phyloP scores from a whole-genome alignment of 2,888 invertebrate genomes.

The Cataglyphis albicans region DNA sequence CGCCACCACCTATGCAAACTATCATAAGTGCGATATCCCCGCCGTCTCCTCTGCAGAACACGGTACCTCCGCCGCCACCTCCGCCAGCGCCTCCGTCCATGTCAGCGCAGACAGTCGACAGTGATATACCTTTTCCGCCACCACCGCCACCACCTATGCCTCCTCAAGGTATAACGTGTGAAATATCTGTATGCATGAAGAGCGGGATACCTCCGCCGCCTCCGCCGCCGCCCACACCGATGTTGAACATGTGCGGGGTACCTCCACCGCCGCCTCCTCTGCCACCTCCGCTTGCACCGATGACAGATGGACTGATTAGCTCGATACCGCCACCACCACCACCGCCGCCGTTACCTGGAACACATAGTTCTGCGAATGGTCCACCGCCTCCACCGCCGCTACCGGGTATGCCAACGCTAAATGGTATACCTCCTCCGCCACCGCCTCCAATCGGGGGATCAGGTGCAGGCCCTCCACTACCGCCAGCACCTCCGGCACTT shows the following conservation, averaged over 20 bases:
- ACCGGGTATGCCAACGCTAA: constrained; percentile 84
- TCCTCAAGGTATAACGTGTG: neutral
- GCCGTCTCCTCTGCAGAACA: constrained; percentile 32
- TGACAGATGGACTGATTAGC: neutral
- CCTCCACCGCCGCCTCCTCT: constrained; percentile 83
- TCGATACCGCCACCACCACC: constrained; percentile 75
- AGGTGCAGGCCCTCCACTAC: constrained; percentile 80
- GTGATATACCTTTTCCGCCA: constrained; percentile 64
- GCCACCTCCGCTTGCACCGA: constrained; percentile 17
- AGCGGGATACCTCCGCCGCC: constrained; percentile 50
- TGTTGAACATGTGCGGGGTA: constrained; percentile 71
- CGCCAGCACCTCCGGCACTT: constrained; percentile 85
- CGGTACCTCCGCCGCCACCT: constrained; percentile 52
- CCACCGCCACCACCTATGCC: constrained; percentile 19
- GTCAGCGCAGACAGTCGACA: constrained; percentile 13
- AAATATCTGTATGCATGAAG: constrained; percentile 6
- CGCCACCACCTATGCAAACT: constrained; percentile 58
- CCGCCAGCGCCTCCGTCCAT: constrained; percentile 79
- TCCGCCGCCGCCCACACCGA: constrained; percentile 42
- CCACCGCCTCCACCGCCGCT: constrained; percentile 54
- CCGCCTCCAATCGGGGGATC: constrained; percentile 85
- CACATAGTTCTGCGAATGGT: constrained; percentile 81
- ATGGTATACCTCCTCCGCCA: constrained; percentile 82
- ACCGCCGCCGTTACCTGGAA: constrained; percentile 83
- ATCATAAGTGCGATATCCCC: constrained; percentile 33